A percentile compares a stretch with the other conserved stretches of the same genome.
phyloP scores from a whole-genome alignment of 2,888 invertebrate genomes.

The Congeria kusceri region DNA sequence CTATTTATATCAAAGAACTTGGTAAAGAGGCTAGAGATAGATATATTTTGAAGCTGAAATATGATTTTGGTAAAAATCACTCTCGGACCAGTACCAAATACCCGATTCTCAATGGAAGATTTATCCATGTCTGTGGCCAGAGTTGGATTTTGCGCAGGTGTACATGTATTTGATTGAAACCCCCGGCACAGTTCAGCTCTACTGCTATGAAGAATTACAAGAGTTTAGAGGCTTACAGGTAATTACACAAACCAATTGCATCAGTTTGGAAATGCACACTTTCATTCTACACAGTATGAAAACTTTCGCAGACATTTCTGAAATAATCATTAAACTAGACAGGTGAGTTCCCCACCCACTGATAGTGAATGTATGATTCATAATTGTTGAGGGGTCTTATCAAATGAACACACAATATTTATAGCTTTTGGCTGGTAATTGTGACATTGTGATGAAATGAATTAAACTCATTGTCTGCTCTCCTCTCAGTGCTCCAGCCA shows the following conservation, averaged over 20 bases:
- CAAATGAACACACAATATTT: no score
- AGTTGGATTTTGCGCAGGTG: no score
- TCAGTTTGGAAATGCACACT: no score
- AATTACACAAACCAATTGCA: no score
- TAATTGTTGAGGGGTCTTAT: no score
- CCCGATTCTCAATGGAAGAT: background rate
- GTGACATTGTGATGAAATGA: background rate
- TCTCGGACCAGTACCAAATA: background rate
- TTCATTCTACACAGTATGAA: background rate
- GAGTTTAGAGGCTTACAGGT: background rate
- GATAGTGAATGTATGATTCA: no score
- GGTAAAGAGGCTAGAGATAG: background rate
- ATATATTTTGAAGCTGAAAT: background rate
- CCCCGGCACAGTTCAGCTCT: background rate
- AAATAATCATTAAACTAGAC: no score
- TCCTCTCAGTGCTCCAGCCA: no score
- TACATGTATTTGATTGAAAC: background rate
- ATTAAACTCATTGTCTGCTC: no score
- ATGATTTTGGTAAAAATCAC: background rate
- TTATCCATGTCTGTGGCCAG: background rate
- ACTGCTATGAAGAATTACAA: background rate
- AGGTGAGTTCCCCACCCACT: no score
- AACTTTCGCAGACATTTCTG: no score
- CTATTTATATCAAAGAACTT: background rate
- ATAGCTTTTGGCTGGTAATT: no score